Conservation (phyloP, 2,113 vertebrate species). For the Papio anubis region DNA sequence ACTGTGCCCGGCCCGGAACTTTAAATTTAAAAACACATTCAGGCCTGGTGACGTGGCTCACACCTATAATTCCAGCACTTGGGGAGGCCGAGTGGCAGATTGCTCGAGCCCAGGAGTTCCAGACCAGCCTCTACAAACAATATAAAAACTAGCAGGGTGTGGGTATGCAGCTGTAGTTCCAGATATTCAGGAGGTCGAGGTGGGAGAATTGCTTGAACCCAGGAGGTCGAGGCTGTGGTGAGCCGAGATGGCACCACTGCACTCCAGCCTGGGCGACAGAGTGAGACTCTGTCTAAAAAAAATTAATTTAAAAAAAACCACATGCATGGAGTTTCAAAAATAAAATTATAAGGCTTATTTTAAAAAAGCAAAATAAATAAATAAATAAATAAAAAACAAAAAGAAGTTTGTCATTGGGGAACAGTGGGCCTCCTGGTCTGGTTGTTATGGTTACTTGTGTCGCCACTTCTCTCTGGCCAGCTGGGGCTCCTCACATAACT, state of each 20-base stretch:
- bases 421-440: fast-evolving
- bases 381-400: background rate
- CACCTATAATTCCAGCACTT: background rate
- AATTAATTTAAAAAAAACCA: fast-evolving
- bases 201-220: background rate
- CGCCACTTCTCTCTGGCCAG: background rate
- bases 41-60: background rate
- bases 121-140: background rate
- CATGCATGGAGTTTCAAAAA: background rate
- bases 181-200: background rate
- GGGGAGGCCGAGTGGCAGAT: background rate
- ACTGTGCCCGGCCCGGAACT: background rate
- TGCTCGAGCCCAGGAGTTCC: background rate
- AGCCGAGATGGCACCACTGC: background rate
- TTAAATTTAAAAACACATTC: background rate
- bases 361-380: background rate
- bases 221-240: background rate
- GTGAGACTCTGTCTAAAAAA: background rate
- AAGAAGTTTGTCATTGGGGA: background rate
- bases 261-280: background rate
- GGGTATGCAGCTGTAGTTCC: background rate
- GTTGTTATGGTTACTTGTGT: background rate
- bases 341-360: background rate
- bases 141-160: background rate
- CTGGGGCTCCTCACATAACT: background rate